Evolutionary conservation across 2,797 vertebrate genomes (phyloP), one percentile per base, ranked within the genome.

Genomic region (Falco concolor): DNA sequence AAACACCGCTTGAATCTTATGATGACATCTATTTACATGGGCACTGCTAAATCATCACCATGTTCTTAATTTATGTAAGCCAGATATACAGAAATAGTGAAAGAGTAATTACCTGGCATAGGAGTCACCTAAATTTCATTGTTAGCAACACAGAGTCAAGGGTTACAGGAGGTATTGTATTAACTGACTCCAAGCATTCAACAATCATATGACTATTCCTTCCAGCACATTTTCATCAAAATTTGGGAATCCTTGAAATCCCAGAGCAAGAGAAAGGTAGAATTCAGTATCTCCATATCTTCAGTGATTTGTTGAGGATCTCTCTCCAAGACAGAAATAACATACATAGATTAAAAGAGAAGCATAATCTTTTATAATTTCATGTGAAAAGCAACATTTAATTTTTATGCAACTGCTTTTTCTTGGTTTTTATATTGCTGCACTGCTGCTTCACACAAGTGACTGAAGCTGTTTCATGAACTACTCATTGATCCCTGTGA

Each of bases 401-500:
- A 60, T 87, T 90, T 45, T 47, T 36, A 30, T 70, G 44, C 30
- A 53, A 63, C 25, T 77, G 63, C n/a, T 47, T 93, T 82, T 89
- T 56, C 57, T n/a, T 23, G 60, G 64, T 45, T 93, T 92, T 94
- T 67, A 3, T 70, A 28, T 22, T 69, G 49, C 69, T 74, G 50
- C 49, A 52, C 38, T 86, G 76, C 83, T 90, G 70, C 77, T 84
- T 86, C 94, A 54, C 80, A 49, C 52, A 65, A 89, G 78, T 54
- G 91, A 57, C 86, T 94, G 79, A 79, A 92, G 89, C 38, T 86
- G 74, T 92, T 95, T 92, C 60, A 90, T 72, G 75, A 94, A 87
- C 81, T 89, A 25, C 56, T 84, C 94, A 94, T 94, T 97, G 95
- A 97, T 94, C 92, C 91, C 80, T 72, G 45, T 59, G 89, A 93